phyloP scores from a whole-genome alignment of 2,888 invertebrate genomes.

The Eudasyphora cyanicolor region DNA sequence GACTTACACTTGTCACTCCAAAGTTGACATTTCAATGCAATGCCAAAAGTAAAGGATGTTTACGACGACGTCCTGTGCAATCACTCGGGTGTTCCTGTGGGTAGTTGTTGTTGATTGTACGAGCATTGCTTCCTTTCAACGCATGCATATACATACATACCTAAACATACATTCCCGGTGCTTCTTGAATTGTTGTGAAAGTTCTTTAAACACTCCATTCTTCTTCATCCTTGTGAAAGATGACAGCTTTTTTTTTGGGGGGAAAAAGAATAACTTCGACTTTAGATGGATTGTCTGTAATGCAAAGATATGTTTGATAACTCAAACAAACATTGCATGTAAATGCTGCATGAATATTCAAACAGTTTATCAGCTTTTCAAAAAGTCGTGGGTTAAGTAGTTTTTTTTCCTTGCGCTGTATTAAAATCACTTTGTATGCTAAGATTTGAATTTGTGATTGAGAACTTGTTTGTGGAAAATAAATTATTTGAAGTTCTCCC shows the following conservation, averaged over 20 bases:
- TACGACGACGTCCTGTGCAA: background rate
- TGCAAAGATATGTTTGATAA: background rate
- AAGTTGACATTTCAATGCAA: conserved; percentile 71
- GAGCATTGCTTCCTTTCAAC: background rate
- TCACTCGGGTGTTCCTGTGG: background rate
- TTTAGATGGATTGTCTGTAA: background rate
- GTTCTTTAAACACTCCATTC: background rate
- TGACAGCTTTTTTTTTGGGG: conserved; percentile 22
- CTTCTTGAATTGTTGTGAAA: background rate
- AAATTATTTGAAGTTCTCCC: background rate
- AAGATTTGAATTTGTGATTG: background rate
- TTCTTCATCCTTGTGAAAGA: conserved; percentile 10
- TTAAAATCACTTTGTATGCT: background rate
- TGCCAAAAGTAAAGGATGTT: background rate
- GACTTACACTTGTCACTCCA: conserved; percentile 59
- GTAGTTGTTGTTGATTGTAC: background rate
- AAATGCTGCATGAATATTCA: conserved; percentile 30
- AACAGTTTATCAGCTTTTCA: background rate
- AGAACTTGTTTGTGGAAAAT: background rate
- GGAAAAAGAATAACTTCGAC: background rate
- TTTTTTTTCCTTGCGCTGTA: too few species aligned
- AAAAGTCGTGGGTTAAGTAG: background rate
- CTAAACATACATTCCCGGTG: too few species aligned
- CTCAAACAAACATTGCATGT: background rate
- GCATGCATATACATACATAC: background rate